phyloP scores from a whole-genome alignment of 2,797 vertebrate species.

The Otolemur crassicaudatus region DNA sequence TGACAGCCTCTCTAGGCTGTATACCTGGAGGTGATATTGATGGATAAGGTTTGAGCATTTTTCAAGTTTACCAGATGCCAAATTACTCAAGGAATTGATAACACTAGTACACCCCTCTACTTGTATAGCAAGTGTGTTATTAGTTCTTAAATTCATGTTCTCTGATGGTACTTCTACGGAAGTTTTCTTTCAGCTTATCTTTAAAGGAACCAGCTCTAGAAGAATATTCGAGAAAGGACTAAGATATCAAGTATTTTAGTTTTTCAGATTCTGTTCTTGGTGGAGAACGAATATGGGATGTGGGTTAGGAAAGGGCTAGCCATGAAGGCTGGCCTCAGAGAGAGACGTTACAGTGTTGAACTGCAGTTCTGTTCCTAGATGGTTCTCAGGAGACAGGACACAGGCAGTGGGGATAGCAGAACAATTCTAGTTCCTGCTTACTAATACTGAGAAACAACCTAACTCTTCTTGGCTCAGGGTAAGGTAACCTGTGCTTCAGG shows the following conservation, averaged over 20 bases:
- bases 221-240: not conserved
- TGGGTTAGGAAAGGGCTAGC: not conserved
- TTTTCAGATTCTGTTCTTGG: not conserved
- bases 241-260: not conserved
- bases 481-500: not conserved
- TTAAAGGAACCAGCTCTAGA: not conserved
- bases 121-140: not conserved
- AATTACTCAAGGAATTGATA: not conserved
- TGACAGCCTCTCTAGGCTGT: not conserved
- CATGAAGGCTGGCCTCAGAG: not conserved
- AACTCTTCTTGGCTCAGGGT: not conserved
- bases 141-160: not conserved
- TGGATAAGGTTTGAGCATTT: not conserved
- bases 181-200: not conserved
- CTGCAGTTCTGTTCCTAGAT: not conserved
- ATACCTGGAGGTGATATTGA: not conserved
- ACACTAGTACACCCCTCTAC: too few species aligned
- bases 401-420: rapidly evolving
- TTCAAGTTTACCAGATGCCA: not conserved
- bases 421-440: not conserved
- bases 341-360: not conserved
- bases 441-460: not conserved
- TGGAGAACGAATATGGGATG: not conserved
- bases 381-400: not conserved
- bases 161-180: not conserved